Evolutionary conservation across 2,113 vertebrate species (phyloP), one percentile per base, ranked within the genome.

Genomic region (Accipiter virgatus): DNA sequence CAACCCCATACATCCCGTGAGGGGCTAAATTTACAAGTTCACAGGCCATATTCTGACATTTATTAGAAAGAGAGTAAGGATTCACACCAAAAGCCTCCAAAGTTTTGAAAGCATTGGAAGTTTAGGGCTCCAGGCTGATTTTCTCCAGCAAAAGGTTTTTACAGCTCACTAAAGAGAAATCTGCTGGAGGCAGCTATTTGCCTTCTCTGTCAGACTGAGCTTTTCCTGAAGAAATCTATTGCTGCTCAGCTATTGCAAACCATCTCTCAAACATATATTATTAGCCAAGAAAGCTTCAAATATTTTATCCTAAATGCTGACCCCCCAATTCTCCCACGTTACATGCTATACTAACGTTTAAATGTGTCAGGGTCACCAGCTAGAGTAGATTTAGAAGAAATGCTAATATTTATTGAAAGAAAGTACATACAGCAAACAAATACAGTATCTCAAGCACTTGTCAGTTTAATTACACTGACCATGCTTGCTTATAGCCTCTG

Each of bases 401-500:
- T 25, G 48, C 66, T 65, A 93, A 77, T 50, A 95, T 87, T 93
- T 95, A 93, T 16, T 66, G 81, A 91, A 95, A 81, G 58, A 59
- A 89, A 80, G 86, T 45, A 79, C 43, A 72, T 12, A 15, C 19
- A 78, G 75, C 70, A 95, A 92, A 88, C 62, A 90, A 95, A 75
- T 23, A 75, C 48, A 85, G 56, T 48, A 77, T 80, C 78, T 95
- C 84, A 87, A 89, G 75, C 66, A 52, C 77, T 87, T 86, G 70
- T 84, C 95, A 91, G 81, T 84, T 87, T 85, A 86, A 94, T 89
- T 79, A 91, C 81, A 85, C 40, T 82, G 95, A 85, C 83, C 86
- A 81, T 3, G 13, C 86, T 88, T 31, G 19, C 83, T 68, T 63
- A 63, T 5, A 78, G 80, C 31, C 72, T 63, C 94, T 93, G 91